Conservation (phyloP, 1,140 invertebrate species). For the Megalonaias nervosa region DNA sequence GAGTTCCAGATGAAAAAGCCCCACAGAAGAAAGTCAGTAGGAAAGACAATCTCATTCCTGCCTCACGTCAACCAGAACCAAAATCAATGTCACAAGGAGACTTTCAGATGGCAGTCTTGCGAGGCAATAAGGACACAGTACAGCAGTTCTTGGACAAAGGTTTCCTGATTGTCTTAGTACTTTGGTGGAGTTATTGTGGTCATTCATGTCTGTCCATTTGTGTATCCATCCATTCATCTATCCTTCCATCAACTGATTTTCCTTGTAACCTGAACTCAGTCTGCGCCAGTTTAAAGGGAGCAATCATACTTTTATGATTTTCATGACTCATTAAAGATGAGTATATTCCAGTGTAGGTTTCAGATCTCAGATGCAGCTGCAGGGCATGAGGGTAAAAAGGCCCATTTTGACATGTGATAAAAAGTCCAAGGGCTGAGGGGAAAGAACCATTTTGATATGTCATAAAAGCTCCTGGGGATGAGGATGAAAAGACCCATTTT, state of each 20-base stretch:
- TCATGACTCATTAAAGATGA: neutral
- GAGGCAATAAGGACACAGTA: slow-evolving; percentile 56
- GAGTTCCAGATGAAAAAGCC: slow-evolving; percentile 11
- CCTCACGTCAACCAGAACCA: slow-evolving; percentile 2
- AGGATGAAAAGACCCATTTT: no score
- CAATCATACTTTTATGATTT: neutral
- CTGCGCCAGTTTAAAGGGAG: no score
- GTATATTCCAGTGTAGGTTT: neutral
- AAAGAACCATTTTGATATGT: no score
- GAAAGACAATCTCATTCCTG: neutral
- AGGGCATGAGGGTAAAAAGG: no score
- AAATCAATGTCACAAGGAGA: slow-evolving; percentile 47
- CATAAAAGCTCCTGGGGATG: no score
- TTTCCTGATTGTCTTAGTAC: slow-evolving; percentile 7
- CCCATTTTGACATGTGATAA: no score
- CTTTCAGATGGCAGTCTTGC: slow-evolving; percentile 61
- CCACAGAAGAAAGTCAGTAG: slow-evolving; percentile 23
- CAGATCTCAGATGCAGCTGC: no score
- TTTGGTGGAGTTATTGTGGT: neutral
- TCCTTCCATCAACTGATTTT: neutral
- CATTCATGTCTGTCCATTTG: neutral
- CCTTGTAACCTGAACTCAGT: neutral
- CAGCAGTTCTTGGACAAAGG: slow-evolving; percentile 56
- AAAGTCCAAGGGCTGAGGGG: no score
- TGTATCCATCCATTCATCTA: slow-evolving; percentile 13